These are phyloP conservation scores for Numenius phaeopus DNA, from an alignment of 2,797 vertebrate genomes.

Conservation along the genomic window DNA sequence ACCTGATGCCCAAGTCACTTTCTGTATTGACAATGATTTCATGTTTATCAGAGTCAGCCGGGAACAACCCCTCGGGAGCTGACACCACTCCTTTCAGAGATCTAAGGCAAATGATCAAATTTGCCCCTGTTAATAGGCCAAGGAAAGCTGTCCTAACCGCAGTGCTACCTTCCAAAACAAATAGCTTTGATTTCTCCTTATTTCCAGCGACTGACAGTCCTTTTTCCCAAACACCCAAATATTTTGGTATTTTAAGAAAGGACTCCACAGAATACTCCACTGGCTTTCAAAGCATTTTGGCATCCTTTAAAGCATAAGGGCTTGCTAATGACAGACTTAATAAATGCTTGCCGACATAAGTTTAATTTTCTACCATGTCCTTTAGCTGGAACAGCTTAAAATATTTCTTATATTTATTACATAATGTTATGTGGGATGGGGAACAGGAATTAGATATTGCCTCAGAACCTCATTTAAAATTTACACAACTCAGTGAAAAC, in stretches of 20 bases:
- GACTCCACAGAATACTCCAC: not conserved
- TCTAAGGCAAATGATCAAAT: not conserved
- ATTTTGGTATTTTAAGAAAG: not conserved
- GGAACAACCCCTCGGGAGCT: not conserved
- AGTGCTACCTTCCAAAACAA: not conserved
- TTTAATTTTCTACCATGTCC: not conserved
- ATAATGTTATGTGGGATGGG: not conserved
- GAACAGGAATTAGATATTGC: not conserved
- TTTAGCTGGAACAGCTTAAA: not conserved
- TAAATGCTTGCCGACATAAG: not conserved
- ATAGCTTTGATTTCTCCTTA: not conserved
- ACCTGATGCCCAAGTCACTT: not conserved
- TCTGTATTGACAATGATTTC: not conserved
- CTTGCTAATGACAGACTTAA: not conserved
- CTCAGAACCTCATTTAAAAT: not conserved
- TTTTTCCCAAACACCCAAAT: not conserved
- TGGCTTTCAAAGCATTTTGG: not conserved
- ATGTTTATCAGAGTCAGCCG: not conserved
- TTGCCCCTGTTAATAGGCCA: not conserved
- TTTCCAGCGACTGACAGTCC: not conserved
- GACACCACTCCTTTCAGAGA: not conserved
- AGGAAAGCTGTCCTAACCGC: not conserved
- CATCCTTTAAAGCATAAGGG: not conserved
- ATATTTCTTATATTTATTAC: not conserved
- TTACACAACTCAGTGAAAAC: not conserved